Evolutionary conservation across 2,797 vertebrate genomes (phyloP), one percentile per base, ranked within the genome.

Genomic region (Manis javanica): DNA sequence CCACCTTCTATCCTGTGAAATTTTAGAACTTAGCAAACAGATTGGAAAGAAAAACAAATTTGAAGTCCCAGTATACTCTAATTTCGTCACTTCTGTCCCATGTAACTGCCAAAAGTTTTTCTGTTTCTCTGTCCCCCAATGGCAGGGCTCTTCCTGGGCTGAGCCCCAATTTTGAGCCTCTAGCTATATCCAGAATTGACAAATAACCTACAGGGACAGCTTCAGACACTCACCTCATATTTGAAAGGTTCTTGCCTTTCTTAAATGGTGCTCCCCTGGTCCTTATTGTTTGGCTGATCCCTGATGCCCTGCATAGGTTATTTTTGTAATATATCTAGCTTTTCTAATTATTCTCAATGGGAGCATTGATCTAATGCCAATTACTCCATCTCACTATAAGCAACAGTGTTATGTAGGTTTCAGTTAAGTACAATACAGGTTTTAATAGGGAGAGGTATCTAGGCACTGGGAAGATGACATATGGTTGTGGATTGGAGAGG

Each of bases 281-380:
- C 26, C 86, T 97, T 77, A 72, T 51, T 91, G 46, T 77, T 93
- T 92, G 34, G 29, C 39, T 71, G 10, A 78, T 81, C 39, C 89
- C 89, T 68, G 49, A 57, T 86, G 26, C 26, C 10, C 84, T 90
- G 31, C n/a, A 24, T n/a, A 12, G 37, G 64, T 77, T 79, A 24
- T 82, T 42, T 92, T 81, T 83, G 6, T 82, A 34, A 94, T 78
- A 46, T 83, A 78, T 72, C 37, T 34, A 51, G 14, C 2, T 49
- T 85, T 92, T 82, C 53, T 92, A 92, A 94, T 57, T 81, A 11
- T 66, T 61, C 12, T 96, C 42, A 34, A 11, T 87, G 69, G 68
- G 7, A 83, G 7, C 46, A 75, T 71, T 77, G 66, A 12, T 68
- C 66, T 95, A 53, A 81, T 75, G 42, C n/a, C 71, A 63, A 69